Base-by-base conservation (phyloP, 2,113 vertebrate genomes). In the Semnopithecus entellus region DNA sequence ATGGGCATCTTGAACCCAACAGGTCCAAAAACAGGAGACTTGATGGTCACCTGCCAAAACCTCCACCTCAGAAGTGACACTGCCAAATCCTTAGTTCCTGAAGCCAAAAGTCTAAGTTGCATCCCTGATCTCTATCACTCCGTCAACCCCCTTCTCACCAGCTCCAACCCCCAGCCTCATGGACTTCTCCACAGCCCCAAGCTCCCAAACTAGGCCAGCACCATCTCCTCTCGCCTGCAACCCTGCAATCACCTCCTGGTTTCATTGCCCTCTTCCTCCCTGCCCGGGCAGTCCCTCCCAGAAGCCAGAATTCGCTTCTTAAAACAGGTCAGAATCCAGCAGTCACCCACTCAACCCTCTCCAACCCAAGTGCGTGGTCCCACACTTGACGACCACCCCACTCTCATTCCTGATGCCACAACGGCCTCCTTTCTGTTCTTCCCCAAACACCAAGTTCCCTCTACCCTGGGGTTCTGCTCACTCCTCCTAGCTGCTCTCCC, bases 141-240 rank as follows among this genome's bases (percentile, higher is more conserved):
- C 85, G 8, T 20, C n/a, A 16, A 8, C 25, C 3, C 4, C 4
- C 52, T 18, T 27, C 12, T 17, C 82, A 14, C 45, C 75, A 40
- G 30, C 30, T n/a, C 50, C 73, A 75, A 10, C 72, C 23, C 9
- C n/a, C 13, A 66, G 43, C 13, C n/a, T 59, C 30, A 2, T 10
- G 35, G 20, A 23, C 35, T 1, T 7, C 79, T 5, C 64, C 45
- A 38, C 55, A 32, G 64, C 16, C 57, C 20, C 79, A 4, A 3
- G 64, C 35, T 3, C 48, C 81, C 40, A 11, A 0, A 2, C 11
- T 0, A 75, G 48, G 10, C 27, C 23, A 12, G 27, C 0, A 0
- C 23, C 48, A 45, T 27, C 2, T 8, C 48, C 72, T 45, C 22
- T 20, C 0, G 10, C n/a, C 8, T 8, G n/a, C n/a, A 12, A 59